Conservation (phyloP, 2,113 vertebrate genomes). For the mouse (Mus musculus) region DNA sequence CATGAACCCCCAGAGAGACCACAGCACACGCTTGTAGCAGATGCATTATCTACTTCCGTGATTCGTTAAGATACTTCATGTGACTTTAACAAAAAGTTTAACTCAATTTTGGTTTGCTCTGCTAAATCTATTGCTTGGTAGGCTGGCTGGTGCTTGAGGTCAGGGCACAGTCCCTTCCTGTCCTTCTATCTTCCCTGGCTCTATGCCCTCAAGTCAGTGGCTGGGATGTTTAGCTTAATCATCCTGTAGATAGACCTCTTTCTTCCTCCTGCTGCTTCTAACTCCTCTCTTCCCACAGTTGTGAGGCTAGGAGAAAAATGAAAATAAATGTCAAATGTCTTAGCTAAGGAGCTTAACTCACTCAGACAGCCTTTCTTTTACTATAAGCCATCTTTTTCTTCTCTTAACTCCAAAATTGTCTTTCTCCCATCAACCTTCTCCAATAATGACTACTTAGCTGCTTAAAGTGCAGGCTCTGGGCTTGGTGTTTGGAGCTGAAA, state of each 20-base stretch:
- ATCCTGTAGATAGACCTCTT: not conserved
- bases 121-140: not conserved
- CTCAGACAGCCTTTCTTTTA: constrained; percentile 6
- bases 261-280: not conserved
- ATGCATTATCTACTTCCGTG: not conserved
- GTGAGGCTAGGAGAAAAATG: not conserved
- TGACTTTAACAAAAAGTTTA: not conserved
- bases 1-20: not conserved
- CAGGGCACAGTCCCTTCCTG: not conserved
- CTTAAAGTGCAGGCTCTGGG: not conserved
- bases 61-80: not conserved
- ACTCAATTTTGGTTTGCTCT: not conserved
- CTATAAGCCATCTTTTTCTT: not conserved
- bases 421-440: not conserved
- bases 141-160: not conserved
- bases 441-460: not conserved
- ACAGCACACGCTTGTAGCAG: not conserved
- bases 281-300: not conserved
- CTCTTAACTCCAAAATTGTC: constrained; percentile 19
- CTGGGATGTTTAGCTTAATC: not conserved
- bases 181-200: not conserved
- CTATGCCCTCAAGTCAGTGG: not conserved
- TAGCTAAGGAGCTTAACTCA: not conserved
- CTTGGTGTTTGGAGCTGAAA: not conserved
- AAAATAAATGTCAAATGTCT: constrained; percentile 33